Evolutionary conservation across 2,888 invertebrate species (phyloP), one percentile per base, ranked within the genome.

Genomic region (Cenopis cana): DNA sequence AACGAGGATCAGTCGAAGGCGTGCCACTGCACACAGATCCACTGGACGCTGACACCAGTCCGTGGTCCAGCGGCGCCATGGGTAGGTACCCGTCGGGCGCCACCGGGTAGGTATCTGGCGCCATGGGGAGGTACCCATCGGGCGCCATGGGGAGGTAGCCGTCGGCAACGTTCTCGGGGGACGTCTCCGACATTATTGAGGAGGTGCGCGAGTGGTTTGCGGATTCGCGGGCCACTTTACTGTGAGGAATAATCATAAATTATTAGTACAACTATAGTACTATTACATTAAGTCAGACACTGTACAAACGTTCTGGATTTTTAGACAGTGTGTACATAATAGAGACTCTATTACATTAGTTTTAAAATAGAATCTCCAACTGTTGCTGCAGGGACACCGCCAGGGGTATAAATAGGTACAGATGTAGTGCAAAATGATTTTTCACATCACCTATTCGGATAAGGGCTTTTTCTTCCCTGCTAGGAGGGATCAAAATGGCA

Each of bases 1-100:
- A 96, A 64, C 96, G 89, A 54, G 96, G 94, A 82, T 97, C 97
- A 0, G 96, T 96, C 59, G 96, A 96, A n/a, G 97, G 97, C 11
- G 96, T 97, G 52, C 96, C 97, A 69, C 96, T 96, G 62, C 96
- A 96, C 20, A 96, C 95, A 60, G 97, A 97, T 77, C 96, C 96
- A 77, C 95, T 95, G 78, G 96, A 96, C 36, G 95, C 95, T 2
- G 95, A 86, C 46, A 88, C 78, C 38, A 86, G 83, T 1, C 86
- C 85, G 18, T 87, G 88, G 73, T 83, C 85, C 0, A 82, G 83
- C 9, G 95, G 95, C n/a, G 94, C 94, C 96, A 96, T 96, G 68
- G 95, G 95, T 73, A 96, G 94, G 86, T 96, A 96, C 46, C 95
- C 95, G 72, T 93, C 94, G 74, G 86, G 77, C 78, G 77, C 70